These are phyloP conservation scores for Sceloporus undulatus DNA, from an alignment of 2,113 vertebrate species.

Conservation along the genomic window DNA sequence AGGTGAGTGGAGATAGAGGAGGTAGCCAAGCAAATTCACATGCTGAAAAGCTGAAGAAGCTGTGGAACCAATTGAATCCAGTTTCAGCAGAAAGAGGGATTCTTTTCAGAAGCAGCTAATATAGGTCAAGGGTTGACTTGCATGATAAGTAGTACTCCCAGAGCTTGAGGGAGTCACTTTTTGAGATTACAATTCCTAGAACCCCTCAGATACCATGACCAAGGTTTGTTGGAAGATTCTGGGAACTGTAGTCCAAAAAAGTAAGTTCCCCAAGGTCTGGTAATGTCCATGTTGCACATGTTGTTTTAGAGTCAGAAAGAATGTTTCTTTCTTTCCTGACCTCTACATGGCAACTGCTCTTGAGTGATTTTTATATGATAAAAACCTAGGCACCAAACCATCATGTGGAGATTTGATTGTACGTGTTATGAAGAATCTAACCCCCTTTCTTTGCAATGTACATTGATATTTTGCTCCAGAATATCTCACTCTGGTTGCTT, in stretches of 20 bases:
- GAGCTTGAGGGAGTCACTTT: not conserved
- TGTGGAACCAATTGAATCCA: slow-evolving; percentile 12
- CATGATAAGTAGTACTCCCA: slow-evolving; percentile 14
- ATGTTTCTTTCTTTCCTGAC: not conserved
- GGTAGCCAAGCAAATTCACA: slow-evolving; percentile 54
- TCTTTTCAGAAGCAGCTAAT: slow-evolving; percentile 43
- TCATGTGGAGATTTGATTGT: not conserved
- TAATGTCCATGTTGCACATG: not conserved
- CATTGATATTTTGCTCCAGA: not conserved
- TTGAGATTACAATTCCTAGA: not conserved
- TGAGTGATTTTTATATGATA: slow-evolving; percentile 29
- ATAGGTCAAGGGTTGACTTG: slow-evolving; percentile 28
- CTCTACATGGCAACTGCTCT: not conserved
- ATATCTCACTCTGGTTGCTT: not conserved
- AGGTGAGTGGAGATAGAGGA: slow-evolving; percentile 66
- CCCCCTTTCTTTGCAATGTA: not conserved
- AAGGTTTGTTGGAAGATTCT: no score
- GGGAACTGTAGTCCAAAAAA: not conserved
- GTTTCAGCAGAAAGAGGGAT: slow-evolving; percentile 47
- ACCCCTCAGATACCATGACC: no score
- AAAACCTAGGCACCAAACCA: slow-evolving; percentile 26
- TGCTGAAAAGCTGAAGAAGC: slow-evolving; percentile 50
- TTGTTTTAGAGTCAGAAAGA: slow-evolving; percentile 12
- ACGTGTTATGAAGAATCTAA: not conserved
- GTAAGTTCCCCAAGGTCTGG: not conserved